Evolutionary conservation across 2,113 vertebrate genomes (phyloP), one percentile per base, ranked within the genome.

Genomic region (Anser cygnoides): DNA sequence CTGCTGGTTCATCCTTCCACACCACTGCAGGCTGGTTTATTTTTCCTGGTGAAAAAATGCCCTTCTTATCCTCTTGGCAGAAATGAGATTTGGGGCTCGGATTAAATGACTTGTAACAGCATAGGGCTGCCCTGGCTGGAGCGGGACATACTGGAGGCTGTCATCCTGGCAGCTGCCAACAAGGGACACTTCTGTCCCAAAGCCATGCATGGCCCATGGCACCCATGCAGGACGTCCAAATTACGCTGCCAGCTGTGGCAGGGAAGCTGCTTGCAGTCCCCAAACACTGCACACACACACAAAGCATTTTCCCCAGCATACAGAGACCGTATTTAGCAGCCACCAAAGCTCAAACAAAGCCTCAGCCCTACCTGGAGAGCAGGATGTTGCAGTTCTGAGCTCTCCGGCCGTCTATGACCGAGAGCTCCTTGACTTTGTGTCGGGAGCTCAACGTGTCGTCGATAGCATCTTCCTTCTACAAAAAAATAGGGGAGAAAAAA

Each of bases 381-480:
- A 99, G 99, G 97, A 99, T 99, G 96, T 99, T 99, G 98, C 99
- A 99, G 71, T 99, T 99, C 96, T 99, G 99, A 93, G 99, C 99
- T 95, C 99, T 98, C 29, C 99, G 98, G 41, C 99, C 99, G 3
- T 99, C 99, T 63, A 99, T 99, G 91, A 99, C 99, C 0, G 99
- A 99, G 89, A 99, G 98, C 96, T 99, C 99, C 97, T 99, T 99
- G 95, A 99, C 99, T 97, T 99, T 99, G 89, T 98, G 97, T 94
- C 99, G 98, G 74, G 99, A 99, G 97, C 98, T 98, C 96, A 99
- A 96, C 1, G 98, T 97, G 97, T 99, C 99, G 21, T 99, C 99
- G 3, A 97, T 97, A 88, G 98, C 96, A 86, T 99, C 99, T 98
- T 99, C 99, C 98, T 99, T 99, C 99, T 99, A 95, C 20, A 84